A percentile compares a stretch with the other conserved stretches of the same genome.
These are phyloP conservation scores for Rosalia funebris DNA, from an alignment of 2,888 invertebrate species.

Conservation along the genomic window DNA sequence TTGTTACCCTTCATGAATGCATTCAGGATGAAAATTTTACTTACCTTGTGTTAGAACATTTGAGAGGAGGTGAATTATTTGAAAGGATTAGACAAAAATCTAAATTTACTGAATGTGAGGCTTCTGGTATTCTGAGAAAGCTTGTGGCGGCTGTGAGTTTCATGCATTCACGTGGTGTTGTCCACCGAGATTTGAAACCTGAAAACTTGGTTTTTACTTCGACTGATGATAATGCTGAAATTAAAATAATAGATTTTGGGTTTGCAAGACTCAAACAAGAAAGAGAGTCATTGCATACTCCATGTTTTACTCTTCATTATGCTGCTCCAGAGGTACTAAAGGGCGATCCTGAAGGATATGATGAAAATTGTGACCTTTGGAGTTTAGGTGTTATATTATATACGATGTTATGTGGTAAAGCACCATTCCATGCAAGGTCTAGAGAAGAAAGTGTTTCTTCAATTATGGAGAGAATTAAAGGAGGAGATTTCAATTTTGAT, in stretches of 20 bases:
- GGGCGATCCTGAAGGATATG: slow-evolving; percentile 76
- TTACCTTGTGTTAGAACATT: slow-evolving; percentile 89
- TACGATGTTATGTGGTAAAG: slow-evolving; percentile 80
- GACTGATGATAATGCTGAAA: slow-evolving; percentile 65
- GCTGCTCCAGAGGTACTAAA: slow-evolving; percentile 93
- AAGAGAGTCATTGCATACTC: slow-evolving; percentile 76
- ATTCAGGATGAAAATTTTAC: slow-evolving; percentile 83
- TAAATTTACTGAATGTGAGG: slow-evolving; percentile 80
- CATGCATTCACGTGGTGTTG: slow-evolving; percentile 86
- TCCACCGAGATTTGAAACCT: slow-evolving; percentile 94
- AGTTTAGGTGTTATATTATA: slow-evolving; percentile 91
- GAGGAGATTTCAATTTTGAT: slow-evolving; percentile 82
- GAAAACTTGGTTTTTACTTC: slow-evolving; percentile 82
- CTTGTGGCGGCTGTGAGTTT: slow-evolving; percentile 85
- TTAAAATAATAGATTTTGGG: slow-evolving; percentile 96
- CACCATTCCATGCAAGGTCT: slow-evolving; percentile 80
- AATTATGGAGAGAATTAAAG: slow-evolving; percentile 82
- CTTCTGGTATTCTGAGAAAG: slow-evolving; percentile 83
- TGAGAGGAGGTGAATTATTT: slow-evolving; percentile 85
- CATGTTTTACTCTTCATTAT: slow-evolving; percentile 94
- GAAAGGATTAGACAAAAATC: slow-evolving; percentile 72
- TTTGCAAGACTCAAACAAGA: slow-evolving; percentile 84
- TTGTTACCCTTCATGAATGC: slow-evolving; percentile 86
- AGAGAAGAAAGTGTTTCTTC: slow-evolving; percentile 78
- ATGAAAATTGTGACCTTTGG: slow-evolving; percentile 95